These are phyloP conservation scores for Mastomys coucha DNA, from an alignment of 2,113 vertebrate species.

Conservation along the genomic window DNA sequence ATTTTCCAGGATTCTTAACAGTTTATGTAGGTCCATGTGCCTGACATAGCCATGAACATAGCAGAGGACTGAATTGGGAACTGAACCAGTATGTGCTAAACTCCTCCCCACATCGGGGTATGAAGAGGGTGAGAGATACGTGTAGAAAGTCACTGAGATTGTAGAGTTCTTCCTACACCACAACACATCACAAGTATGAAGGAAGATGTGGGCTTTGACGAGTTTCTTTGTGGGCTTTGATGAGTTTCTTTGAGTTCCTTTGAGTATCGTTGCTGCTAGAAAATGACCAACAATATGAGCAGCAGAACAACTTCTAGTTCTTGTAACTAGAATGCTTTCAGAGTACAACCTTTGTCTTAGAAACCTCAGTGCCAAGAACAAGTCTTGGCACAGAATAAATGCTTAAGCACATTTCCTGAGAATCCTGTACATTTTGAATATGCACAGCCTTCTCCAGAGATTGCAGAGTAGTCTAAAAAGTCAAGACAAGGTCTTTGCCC, in stretches of 20 bases:
- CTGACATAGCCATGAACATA: background rate
- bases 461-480: background rate
- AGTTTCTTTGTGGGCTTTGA: too few species aligned
- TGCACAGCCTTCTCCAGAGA: background rate
- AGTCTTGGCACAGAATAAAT: background rate
- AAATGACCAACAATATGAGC: background rate
- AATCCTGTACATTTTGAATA: background rate
- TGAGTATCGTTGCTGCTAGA: background rate
- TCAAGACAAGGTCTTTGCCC: conserved; percentile 2
- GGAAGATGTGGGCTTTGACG: background rate
- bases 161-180: background rate
- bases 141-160: background rate
- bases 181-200: background rate
- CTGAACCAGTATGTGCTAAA: background rate
- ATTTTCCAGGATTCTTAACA: background rate
- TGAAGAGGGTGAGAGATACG: background rate
- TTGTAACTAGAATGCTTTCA: conserved; percentile 16
- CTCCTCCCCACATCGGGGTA: background rate
- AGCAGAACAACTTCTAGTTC: background rate
- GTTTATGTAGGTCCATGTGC: background rate
- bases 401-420: background rate
- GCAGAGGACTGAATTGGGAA: background rate
- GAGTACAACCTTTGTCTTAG: background rate
- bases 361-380: background rate
- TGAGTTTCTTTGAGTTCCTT: background rate